Base-by-base conservation (phyloP, 2,888 invertebrate species). In the Crepidodera aurea region DNA sequence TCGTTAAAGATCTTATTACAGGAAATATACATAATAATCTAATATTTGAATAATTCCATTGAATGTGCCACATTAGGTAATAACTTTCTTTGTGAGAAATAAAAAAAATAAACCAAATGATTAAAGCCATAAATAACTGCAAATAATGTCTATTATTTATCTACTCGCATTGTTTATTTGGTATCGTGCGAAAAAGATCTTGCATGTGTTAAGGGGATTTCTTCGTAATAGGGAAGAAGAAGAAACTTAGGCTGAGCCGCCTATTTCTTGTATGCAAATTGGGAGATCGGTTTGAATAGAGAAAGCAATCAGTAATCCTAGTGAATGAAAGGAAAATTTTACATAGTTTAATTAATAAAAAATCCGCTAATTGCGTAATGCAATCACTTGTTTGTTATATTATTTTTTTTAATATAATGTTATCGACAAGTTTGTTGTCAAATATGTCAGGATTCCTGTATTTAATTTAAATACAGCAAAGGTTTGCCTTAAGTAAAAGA, bases 81-180 rank as follows among this genome's bases (percentile, higher is more conserved):
- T 55, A 22, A 44, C 55, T 60, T 64, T 56, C 56, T 64, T 59
- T 51, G 34, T 64, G 63, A 44, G 63, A 64, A 64, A 50, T 60
- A 55, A 60, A 59, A 40, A 50, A 42, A 44, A 12, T 59, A 55
- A 64, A 55, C 39, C 56, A 42, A 55, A 46, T 60, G 60, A 60
- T 56, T 57, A 40, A 57, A 37, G 25, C 51, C 53, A 50, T 60
- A 54, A 56, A 63, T 56, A 56, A 55, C 59, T 55, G 44, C 50
- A 60, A 60, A 64, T 64, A 64, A 64, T 58, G 57, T 56, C 42
- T 58, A 64, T 64, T 64, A 64, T 64, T 64, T 55, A 60, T 54
- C 48, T 44, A 60, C 50, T 54, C 42, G 48, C 64, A 64, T 64
- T 57, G 64, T 60, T 40, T 57, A 55, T 46, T n/a, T 32, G 16